Evolutionary conservation across 2,888 invertebrate genomes (phyloP).

Genomic region (Torymus tubicola): DNA sequence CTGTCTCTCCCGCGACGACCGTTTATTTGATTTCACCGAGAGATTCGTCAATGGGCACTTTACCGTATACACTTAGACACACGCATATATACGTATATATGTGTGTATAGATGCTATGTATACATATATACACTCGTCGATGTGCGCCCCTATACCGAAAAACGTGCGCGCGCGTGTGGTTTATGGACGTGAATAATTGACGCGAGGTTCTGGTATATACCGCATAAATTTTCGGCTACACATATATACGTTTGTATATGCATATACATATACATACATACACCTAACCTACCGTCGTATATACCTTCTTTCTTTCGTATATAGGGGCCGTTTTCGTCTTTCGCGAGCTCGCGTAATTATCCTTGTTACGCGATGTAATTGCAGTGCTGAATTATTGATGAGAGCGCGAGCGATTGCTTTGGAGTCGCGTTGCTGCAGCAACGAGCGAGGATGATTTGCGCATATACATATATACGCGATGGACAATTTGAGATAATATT

Average conservation of each 20-base stretch:
- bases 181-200: conserved; percentile 16
- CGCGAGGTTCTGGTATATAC: neutral
- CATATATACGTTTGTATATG: neutral
- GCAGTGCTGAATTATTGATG: conserved; percentile 46
- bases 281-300: no score
- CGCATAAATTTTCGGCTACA: conserved; percentile 31
- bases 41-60: conserved; percentile 37
- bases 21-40: conserved; percentile 22
- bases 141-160: neutral
- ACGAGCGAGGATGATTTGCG: conserved; percentile 19
- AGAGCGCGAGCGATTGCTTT: conserved; percentile 10
- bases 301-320: neutral
- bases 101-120: no score
- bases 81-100: no score
- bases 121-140: no score
- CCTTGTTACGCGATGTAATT: conserved; percentile 39
- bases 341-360: conserved; percentile 25
- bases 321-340: neutral
- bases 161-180: neutral
- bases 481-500: conserved; percentile 44
- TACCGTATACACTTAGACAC: neutral
- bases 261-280: no score
- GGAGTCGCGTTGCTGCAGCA: neutral
- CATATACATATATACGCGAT: conserved; percentile 1
- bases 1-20: conserved; percentile 7